These are phyloP conservation scores for Apostichopus japonicus DNA, from an alignment of 35 echinoderm and acorn worm species.

Conservation along the genomic window DNA sequence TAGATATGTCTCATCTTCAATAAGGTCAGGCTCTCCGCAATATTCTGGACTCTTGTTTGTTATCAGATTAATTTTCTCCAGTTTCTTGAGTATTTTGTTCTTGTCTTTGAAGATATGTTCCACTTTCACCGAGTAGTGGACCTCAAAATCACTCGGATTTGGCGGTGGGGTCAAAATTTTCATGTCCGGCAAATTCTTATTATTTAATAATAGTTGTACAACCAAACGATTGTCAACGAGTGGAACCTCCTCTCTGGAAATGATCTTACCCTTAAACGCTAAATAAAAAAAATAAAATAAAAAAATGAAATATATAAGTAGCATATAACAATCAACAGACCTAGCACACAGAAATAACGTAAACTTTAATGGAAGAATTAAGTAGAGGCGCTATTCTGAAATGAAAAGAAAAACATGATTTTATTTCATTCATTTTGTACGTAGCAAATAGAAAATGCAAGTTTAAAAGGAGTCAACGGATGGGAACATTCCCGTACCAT, in stretches of 20 bases:
- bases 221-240: neutral
- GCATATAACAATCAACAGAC: too few relatives aligned
- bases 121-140: conserved; percentile 5
- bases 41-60: neutral
- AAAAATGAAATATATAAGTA: conserved; percentile 30
- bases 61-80: neutral
- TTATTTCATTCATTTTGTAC: too few relatives aligned
- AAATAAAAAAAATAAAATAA: neutral
- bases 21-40: conserved; percentile 1
- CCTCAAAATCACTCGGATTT: neutral
- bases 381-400: too few relatives aligned
- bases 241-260: neutral
- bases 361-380: too few relatives aligned
- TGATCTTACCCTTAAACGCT: conserved; percentile 7
- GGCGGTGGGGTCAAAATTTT: neutral
- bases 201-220: too few relatives aligned
- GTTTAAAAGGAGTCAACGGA: too few relatives aligned
- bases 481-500: too few relatives aligned
- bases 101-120: conserved; percentile 15
- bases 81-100: neutral
- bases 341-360: too few relatives aligned
- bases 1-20: neutral
- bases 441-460: too few relatives aligned
- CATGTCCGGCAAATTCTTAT: neutral
- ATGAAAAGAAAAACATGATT: too few relatives aligned